phyloP scores from a whole-genome alignment of 2,888 invertebrate species.

The Teinopalpus imperialis region DNA sequence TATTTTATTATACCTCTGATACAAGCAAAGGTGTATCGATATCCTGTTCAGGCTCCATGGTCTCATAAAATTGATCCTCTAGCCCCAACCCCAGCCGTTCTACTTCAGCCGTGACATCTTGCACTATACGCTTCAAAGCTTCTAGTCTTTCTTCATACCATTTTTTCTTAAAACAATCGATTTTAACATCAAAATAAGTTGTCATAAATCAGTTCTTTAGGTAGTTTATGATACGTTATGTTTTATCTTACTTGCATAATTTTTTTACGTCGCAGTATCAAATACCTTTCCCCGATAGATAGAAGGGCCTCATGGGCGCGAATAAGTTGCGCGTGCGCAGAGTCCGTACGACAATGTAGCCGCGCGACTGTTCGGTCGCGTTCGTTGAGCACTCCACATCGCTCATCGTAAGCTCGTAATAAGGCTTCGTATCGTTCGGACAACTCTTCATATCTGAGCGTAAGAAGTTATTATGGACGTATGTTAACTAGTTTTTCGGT shows the following conservation, averaged over 20 bases:
- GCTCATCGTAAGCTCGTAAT: slow-evolving; percentile 53
- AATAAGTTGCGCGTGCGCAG: slow-evolving; percentile 45
- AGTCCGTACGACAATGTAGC: slow-evolving; percentile 39
- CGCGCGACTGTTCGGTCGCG: slow-evolving; percentile 45
- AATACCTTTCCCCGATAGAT: slow-evolving; percentile 60
- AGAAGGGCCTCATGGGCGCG: slow-evolving; percentile 53
- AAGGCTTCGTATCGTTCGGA: slow-evolving; percentile 59
- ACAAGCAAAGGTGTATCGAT: slow-evolving; percentile 53
- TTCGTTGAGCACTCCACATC: slow-evolving; percentile 40
- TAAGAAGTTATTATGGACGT: too few species aligned
- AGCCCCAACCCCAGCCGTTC: slow-evolving; percentile 50
- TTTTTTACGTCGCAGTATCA: slow-evolving; percentile 51
- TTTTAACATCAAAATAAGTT: too few species aligned
- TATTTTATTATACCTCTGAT: slow-evolving; percentile 49
- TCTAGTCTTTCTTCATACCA: slow-evolving; percentile 48
- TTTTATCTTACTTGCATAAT: slow-evolving; percentile 45
- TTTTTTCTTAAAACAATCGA: slow-evolving; percentile 41
- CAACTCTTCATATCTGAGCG: slow-evolving; percentile 67
- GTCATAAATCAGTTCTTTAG: too few species aligned
- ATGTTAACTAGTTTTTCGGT: too few species aligned
- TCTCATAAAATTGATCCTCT: slow-evolving; percentile 48
- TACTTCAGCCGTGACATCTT: slow-evolving; percentile 46
- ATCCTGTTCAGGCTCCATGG: slow-evolving; percentile 44
- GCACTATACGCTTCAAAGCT: slow-evolving; percentile 45
- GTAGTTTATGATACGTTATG: too few species aligned